These are phyloP conservation scores for Clarias pachynema DNA, from an alignment of 2,797 vertebrate genomes.

Conservation along the genomic window DNA sequence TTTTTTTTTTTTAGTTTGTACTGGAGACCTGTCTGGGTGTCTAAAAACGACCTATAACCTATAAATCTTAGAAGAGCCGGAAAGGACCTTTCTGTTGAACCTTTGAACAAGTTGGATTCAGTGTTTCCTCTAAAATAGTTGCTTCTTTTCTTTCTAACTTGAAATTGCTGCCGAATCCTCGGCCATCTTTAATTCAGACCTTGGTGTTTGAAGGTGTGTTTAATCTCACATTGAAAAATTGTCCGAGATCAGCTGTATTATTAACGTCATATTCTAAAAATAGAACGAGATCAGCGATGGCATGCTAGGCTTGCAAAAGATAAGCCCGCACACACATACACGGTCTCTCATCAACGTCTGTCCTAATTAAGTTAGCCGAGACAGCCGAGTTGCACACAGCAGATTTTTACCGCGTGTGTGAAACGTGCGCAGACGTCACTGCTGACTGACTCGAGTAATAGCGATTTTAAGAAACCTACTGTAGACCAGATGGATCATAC, in stretches of 20 bases:
- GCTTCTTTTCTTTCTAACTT: not conserved
- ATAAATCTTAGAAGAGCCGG: not conserved
- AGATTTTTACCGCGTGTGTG: not conserved
- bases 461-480: not conserved
- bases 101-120: not conserved
- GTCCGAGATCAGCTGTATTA: not conserved
- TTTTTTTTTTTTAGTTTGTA: too few species aligned
- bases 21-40: too few species aligned
- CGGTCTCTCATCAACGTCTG: not conserved
- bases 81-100: not conserved
- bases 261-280: not conserved
- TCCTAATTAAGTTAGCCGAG: not conserved
- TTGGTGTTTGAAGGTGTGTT: too few species aligned
- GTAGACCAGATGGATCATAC: constrained; percentile 12
- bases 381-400: not conserved
- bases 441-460: not conserved
- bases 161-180: not conserved
- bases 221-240: too few species aligned
- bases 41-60: too few species aligned
- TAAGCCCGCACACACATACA: not conserved
- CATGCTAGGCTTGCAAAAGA: not conserved
- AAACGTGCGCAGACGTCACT: not conserved
- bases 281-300: not conserved
- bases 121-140: not conserved
- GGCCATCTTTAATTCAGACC: too few species aligned